Evolutionary conservation across 2,113 vertebrate genomes (phyloP).

Genomic region (Sylvietta virens): DNA sequence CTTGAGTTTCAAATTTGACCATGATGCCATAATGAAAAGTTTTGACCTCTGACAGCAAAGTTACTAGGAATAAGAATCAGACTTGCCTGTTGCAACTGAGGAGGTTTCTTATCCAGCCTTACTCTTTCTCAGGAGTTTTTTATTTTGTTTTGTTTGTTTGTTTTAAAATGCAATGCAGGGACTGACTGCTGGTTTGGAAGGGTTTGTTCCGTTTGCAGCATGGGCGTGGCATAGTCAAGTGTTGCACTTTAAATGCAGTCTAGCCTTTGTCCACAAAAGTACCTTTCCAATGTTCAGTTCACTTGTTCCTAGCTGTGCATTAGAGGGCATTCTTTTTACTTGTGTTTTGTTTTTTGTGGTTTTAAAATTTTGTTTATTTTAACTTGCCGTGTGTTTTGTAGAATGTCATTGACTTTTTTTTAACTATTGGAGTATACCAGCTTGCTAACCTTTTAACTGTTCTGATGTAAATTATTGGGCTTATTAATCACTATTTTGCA

Average conservation of each 20-base stretch:
- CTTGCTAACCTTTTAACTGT: background rate
- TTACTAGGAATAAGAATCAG: background rate
- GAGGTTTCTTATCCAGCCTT: conserved; percentile 68
- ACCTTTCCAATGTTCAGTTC: conserved; percentile 73
- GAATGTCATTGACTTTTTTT: background rate
- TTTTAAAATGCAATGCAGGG: conserved; percentile 68
- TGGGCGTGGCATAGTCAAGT: conserved; percentile 55
- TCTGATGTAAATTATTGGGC: conserved; percentile 33
- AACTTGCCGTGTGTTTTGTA: conserved; percentile 23
- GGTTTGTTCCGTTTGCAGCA: conserved; percentile 58
- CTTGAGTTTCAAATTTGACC: conserved; percentile 92
- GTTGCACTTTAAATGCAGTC: conserved; percentile 77
- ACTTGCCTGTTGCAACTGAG: conserved; percentile 50
- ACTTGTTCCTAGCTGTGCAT: conserved; percentile 62
- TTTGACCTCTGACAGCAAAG: conserved; percentile 82
- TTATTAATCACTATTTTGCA: conserved; percentile 5
- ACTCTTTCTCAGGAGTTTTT: conserved; percentile 76
- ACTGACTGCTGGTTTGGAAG: conserved; percentile 63
- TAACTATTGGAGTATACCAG: background rate
- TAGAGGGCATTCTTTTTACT: conserved; percentile 63
- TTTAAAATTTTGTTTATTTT: background rate
- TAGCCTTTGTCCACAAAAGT: conserved; percentile 60
- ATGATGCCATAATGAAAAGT: conserved; percentile 93
- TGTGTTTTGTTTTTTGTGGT: background rate
- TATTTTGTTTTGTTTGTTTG: background rate